phyloP scores from a whole-genome alignment of 2,888 invertebrate species.

The Campoletis raptor region DNA sequence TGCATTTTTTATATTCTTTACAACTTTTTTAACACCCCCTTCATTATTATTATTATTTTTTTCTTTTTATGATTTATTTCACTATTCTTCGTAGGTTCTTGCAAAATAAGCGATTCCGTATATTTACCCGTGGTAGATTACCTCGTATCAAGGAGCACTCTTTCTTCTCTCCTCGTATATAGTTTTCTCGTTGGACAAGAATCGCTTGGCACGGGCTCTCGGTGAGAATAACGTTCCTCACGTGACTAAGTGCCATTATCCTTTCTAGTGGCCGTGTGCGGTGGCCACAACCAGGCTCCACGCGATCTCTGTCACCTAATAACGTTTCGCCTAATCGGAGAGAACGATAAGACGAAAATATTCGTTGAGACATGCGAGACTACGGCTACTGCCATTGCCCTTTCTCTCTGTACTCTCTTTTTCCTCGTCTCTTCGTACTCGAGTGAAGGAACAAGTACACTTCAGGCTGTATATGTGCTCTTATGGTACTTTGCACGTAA shows the following conservation, averaged over 20 bases:
- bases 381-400: constrained; percentile 45
- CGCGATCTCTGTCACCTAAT: constrained; percentile 83
- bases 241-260: constrained; percentile 81
- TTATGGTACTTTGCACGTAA: constrained; percentile 51
- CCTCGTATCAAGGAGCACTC: constrained; percentile 29
- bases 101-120: constrained; percentile 50
- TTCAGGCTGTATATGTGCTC: constrained; percentile 33
- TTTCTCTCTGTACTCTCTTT: constrained; percentile 50
- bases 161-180: constrained; percentile 26
- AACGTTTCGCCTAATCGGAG: constrained; percentile 80
- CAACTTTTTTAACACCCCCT: constrained; percentile 4
- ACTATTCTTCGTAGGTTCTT: constrained; percentile 26
- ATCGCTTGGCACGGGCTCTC: constrained; percentile 36
- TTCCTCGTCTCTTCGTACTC: neutral
- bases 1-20: neutral
- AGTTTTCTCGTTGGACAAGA: constrained; percentile 58
- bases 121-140: constrained; percentile 40
- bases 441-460: constrained; percentile 18
- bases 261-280: constrained; percentile 57
- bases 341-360: constrained; percentile 80
- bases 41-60: neutral
- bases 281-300: constrained; percentile 73
- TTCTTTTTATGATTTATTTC: neutral
- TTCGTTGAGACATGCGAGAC: constrained; percentile 73
- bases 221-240: constrained; percentile 70